phyloP scores from a whole-genome alignment of 53 echinoderm and acorn worm species.

The Crossaster papposus region DNA sequence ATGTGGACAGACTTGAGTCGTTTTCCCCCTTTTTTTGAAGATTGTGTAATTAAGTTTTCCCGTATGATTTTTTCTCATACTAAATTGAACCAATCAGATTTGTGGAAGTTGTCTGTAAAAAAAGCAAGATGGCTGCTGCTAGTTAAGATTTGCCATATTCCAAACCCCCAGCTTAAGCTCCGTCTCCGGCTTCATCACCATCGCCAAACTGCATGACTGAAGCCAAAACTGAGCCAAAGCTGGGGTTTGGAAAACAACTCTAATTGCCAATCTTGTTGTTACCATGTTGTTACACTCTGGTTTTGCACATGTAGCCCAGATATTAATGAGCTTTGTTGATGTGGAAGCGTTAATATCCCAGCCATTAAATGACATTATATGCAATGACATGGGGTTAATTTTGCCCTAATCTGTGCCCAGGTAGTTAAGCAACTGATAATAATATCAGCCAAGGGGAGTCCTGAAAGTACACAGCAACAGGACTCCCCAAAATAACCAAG shows the following conservation, averaged over 20 bases:
- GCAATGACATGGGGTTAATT: constrained; percentile 23
- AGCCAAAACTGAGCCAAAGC: no score
- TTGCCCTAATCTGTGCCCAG: constrained; percentile 9
- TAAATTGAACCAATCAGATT: not conserved
- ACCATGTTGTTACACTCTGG: constrained; percentile 15
- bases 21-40: not conserved
- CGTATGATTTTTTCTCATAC: not conserved
- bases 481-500: constrained; percentile 32
- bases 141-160: no score
- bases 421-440: constrained; percentile 30
- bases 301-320: constrained; percentile 33
- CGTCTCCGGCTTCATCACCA: no score
- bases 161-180: no score
- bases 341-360: not conserved
- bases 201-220: no score
- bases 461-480: constrained; percentile 57
- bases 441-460: constrained; percentile 30
- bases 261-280: constrained; percentile 9
- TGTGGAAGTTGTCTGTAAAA: not conserved
- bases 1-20: not conserved
- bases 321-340: not conserved
- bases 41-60: not conserved
- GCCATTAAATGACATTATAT: not conserved
- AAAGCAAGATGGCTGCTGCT: constrained; percentile 6
- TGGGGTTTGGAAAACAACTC: no score